Conservation (phyloP, 2,888 invertebrate genomes). For the Polydesmus complanatus region DNA sequence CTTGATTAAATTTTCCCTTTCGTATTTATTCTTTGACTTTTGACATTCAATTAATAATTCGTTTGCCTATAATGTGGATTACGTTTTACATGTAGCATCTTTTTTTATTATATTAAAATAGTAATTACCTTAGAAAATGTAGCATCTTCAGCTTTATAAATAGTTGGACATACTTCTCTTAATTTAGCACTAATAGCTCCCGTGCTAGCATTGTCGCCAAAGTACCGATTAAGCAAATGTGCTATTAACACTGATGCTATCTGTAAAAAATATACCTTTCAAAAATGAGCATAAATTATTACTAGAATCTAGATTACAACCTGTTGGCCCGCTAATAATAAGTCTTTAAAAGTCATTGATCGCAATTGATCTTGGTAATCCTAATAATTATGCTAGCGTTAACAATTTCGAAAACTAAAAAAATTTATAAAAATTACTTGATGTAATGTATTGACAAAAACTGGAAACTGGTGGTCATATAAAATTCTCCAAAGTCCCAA, state of each 20-base stretch:
- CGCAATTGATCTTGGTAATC: conserved; percentile 45
- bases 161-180: conserved; percentile 77
- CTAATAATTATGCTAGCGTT: no score
- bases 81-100: no score
- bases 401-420: no score
- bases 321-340: conserved; percentile 56
- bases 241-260: conserved; percentile 54
- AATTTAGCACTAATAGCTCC: conserved; percentile 77
- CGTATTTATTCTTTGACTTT: conserved; percentile 50
- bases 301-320: neutral
- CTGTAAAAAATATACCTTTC: no score
- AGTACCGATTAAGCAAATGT: conserved; percentile 71
- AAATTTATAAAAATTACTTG: conserved; percentile 8
- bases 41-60: conserved; percentile 28
- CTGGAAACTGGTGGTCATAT: conserved; percentile 79
- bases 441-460: neutral
- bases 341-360: conserved; percentile 49
- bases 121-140: conserved; percentile 65
- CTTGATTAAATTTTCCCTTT: conserved; percentile 57
- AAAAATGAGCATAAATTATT: neutral
- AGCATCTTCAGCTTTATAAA: conserved; percentile 90
- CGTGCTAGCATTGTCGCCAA: conserved; percentile 88
- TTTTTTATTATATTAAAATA: no score
- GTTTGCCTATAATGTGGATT: conserved; percentile 40
- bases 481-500: conserved; percentile 84